A percentile compares a stretch with the other conserved stretches of the same genome.
phyloP scores from a whole-genome alignment of 2,888 invertebrate genomes.

The Caenorhabditis drosophilae region DNA sequence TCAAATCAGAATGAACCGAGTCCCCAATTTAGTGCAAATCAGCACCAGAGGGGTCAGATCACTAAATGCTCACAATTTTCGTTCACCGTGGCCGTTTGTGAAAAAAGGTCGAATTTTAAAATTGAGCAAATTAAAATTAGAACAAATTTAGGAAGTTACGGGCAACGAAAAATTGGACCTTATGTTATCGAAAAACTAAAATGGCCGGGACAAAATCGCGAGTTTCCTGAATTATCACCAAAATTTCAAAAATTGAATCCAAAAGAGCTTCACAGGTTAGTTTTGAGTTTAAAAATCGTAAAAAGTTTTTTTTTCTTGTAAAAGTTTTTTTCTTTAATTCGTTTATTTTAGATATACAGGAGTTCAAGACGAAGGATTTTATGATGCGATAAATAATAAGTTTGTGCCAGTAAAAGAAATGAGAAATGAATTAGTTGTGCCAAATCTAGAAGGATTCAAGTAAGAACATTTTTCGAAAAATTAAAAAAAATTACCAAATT shows the following conservation, averaged over 20 bases:
- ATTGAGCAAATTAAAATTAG: conserved; percentile 1
- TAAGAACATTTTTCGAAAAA: conserved; percentile 69
- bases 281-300: neutral
- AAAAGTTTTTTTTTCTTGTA: neutral
- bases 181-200: conserved; percentile 51
- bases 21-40: neutral
- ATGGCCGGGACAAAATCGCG: conserved; percentile 64
- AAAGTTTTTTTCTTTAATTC: too few species aligned
- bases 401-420: conserved; percentile 79
- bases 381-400: conserved; percentile 56
- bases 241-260: conserved; percentile 62
- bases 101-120: conserved; percentile 53
- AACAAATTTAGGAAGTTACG: conserved; percentile 39
- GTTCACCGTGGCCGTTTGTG: conserved; percentile 66
- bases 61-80: conserved; percentile 53
- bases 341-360: conserved; percentile 61
- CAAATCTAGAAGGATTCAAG: conserved; percentile 82
- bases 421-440: conserved; percentile 90
- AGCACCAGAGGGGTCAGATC: conserved; percentile 54
- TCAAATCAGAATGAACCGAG: neutral
- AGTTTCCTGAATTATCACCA: conserved; percentile 65
- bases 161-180: conserved; percentile 66
- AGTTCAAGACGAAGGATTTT: conserved; percentile 58
- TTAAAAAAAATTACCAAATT: conserved; percentile 13
- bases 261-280: conserved; percentile 46